Conservation (phyloP, 2,888 invertebrate species). For the Cheilosia vulpina region DNA sequence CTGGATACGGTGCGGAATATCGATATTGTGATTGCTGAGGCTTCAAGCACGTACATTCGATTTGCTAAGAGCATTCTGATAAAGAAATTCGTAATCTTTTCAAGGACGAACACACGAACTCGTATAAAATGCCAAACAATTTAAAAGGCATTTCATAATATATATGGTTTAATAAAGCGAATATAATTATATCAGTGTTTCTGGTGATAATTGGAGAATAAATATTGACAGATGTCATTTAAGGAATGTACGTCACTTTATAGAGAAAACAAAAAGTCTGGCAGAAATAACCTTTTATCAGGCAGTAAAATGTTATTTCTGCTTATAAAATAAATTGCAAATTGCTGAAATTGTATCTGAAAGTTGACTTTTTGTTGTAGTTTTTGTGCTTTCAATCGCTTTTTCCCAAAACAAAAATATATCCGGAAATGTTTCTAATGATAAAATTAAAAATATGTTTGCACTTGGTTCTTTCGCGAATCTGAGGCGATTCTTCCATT, state of each 20-base stretch:
- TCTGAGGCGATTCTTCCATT: no score
- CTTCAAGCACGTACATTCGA: neutral
- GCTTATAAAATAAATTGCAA: slow-evolving; percentile 23
- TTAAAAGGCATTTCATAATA: slow-evolving; percentile 12
- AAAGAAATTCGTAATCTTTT: slow-evolving; percentile 26
- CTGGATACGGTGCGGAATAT: slow-evolving; percentile 1
- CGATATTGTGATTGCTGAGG: neutral
- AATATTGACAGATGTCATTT: slow-evolving; percentile 3
- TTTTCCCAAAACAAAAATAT: no score
- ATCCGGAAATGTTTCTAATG: no score
- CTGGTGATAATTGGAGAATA: slow-evolving; percentile 15
- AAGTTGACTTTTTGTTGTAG: neutral
- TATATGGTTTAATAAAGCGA: neutral
- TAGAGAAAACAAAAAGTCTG: neutral
- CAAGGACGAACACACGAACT: neutral
- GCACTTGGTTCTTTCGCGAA: no score
- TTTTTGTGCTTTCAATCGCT: no score
- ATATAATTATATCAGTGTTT: slow-evolving; percentile 5
- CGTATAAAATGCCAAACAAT: neutral
- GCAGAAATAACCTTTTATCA: neutral
- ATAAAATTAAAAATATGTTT: no score
- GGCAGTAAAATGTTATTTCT: slow-evolving; percentile 18
- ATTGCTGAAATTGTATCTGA: slow-evolving; percentile 19
- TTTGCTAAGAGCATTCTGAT: slow-evolving; percentile 5
- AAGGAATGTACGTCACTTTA: slow-evolving; percentile 11